Conservation (phyloP, 2,888 invertebrate genomes). For the Spialia ferax region DNA sequence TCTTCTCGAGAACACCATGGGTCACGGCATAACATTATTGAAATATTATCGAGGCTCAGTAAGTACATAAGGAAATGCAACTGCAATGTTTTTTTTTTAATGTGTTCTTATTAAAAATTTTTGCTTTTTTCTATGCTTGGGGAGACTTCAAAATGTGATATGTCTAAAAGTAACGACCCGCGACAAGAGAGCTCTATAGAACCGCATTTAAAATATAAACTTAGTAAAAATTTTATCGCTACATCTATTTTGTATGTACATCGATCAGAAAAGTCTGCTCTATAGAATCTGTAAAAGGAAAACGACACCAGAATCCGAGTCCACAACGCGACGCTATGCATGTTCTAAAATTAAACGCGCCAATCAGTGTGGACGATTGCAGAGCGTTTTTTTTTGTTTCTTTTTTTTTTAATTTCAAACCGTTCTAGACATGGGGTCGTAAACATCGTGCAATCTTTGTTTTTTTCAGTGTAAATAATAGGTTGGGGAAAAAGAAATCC, state of each 20-base stretch:
- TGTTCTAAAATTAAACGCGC: conserved; percentile 61
- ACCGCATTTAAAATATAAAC: not conserved
- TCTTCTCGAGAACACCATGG: conserved; percentile 13
- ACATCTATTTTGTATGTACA: not conserved
- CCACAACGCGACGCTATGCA: conserved; percentile 47
- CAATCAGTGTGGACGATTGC: conserved; percentile 29
- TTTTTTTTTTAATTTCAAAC: not conserved
- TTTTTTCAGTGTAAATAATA: not conserved
- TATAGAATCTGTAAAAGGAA: conserved; percentile 52
- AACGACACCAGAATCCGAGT: conserved; percentile 45
- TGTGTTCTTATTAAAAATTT: too few species aligned
- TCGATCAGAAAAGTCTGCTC: conserved; percentile 21
- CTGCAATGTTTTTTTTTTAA: too few species aligned
- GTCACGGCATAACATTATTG: not conserved
- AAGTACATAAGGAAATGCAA: too few species aligned
- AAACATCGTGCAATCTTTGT: not conserved
- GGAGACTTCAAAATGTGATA: too few species aligned
- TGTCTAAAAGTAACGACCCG: too few species aligned
- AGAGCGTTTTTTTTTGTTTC: conserved; percentile 4
- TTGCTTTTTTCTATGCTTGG: too few species aligned
- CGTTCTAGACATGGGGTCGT: not conserved
- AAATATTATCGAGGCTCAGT: not conserved
- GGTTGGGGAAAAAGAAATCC: too few species aligned
- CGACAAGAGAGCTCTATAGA: too few species aligned
- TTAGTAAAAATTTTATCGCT: not conserved